Evolutionary conservation across 2,888 invertebrate species (phyloP), one percentile per base, ranked within the genome.

Genomic region (Hirtodrosophila cameraria): DNA sequence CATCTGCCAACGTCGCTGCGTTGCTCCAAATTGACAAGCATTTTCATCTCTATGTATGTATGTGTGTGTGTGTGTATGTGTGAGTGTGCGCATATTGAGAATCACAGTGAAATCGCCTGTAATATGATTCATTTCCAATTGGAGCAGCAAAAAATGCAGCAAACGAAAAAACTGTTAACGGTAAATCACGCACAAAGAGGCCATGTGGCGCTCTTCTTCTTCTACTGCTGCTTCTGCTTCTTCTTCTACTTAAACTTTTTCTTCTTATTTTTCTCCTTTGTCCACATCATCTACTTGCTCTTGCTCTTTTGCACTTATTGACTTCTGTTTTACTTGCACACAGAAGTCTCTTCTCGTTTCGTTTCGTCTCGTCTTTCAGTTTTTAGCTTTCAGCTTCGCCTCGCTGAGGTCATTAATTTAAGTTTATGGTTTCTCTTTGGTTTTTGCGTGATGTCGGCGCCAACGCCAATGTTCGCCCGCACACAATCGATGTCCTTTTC

Each of bases 401-500:
- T 42, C 74, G 39, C 67, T 57, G 70, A 82, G 86, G 88, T 87
- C 88, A 88, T 89, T 88, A 89, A 89, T 88, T 88, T 86, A 79
- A 88, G 88, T 88, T 87, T 88, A 87, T 88, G 81, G 88, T 87
- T 83, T 87, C 78, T 86, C 79, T 87, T 84, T 75, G 75, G 75
- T 77, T 86, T 78, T 70, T 71, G 82, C 72, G 68, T 77, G 86
- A 75, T 66, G 80, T 64, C 63, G 80, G 74, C 80, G 82, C 82
- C 83, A 65, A 67, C 85, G 71, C 67, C 69, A 52, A 36, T 39
- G 70, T 13, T 41, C 55, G 41, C 55, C 53, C 52, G 49, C 64
- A 66, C 67, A 63, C 80, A 76, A 69, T 75, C 86, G 76, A 74
- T 86, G 84, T 86, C 82, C 86, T 86, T 79, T 74, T 68, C 53